Evolutionary conservation across 2,113 vertebrate species (phyloP).

Genomic region (Neogobius melanostomus): DNA sequence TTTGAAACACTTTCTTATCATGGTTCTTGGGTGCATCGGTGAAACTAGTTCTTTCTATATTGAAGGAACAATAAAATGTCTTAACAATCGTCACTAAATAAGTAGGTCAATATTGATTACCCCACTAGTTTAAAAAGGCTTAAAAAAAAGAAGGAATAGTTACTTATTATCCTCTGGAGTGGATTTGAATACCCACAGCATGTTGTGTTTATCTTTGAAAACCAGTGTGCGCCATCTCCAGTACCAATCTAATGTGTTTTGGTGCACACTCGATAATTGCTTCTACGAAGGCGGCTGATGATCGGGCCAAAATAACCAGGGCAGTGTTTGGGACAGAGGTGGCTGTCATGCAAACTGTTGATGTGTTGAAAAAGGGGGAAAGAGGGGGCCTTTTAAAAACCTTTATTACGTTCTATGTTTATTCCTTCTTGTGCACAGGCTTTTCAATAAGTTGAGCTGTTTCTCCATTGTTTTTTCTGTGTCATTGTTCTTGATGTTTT

Average conservation of each 20-base stretch:
- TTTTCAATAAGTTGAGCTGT: no score
- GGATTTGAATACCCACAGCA: background rate
- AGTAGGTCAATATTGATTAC: no score
- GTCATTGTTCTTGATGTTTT: no score
- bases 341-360: constrained; percentile 4
- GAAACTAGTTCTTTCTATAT: no score
- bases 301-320: constrained; percentile 6
- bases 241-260: constrained; percentile 16
- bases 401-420: no score
- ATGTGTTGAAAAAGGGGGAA: background rate
- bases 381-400: no score
- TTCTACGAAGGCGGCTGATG: constrained; percentile 21
- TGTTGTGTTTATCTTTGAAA: background rate
- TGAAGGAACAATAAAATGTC: no score
- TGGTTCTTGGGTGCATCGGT: no score
- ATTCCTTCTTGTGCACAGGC: no score
- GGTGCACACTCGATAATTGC: constrained; percentile 25
- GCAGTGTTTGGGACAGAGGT: background rate
- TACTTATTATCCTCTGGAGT: background rate
- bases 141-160: background rate
- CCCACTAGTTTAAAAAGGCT: background rate
- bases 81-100: no score
- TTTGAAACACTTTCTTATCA: no score
- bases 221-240: constrained; percentile 6
- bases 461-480: no score